Conservation (phyloP, 2,888 invertebrate species). For the Cyaniris semiargus region DNA sequence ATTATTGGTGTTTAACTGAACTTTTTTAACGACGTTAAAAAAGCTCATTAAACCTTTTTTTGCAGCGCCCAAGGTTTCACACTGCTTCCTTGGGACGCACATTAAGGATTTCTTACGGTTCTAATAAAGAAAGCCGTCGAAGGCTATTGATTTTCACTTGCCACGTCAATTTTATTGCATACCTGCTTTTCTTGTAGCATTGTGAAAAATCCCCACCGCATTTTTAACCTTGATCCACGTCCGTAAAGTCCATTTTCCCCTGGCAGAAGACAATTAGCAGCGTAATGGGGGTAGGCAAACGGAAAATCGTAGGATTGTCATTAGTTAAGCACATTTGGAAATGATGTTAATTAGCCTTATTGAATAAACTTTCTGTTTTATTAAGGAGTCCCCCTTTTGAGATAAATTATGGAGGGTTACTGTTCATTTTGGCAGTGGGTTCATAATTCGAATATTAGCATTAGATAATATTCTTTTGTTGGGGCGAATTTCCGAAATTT, state of each 20-base stretch:
- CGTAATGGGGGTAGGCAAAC: conserved; percentile 3
- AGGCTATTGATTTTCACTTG: conserved; percentile 54
- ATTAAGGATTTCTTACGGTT: conserved; percentile 45
- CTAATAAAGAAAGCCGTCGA: conserved; percentile 47
- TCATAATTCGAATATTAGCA: background rate
- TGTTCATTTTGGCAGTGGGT: background rate
- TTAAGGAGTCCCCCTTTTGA: background rate
- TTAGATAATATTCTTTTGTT: background rate
- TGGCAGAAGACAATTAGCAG: conserved; percentile 13
- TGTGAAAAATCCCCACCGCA: background rate
- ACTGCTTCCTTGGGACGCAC: conserved; percentile 34
- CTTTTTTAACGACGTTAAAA: too few relatives aligned
- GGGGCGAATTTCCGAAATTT: background rate
- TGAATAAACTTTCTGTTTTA: conserved; percentile 8
- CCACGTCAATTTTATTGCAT: conserved; percentile 44
- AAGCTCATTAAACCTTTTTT: too few relatives aligned
- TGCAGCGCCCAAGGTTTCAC: background rate
- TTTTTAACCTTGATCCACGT: background rate
- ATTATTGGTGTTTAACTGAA: too few relatives aligned
- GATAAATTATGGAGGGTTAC: background rate
- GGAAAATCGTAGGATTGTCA: conserved; percentile 17
- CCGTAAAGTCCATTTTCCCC: background rate
- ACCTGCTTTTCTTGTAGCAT: conserved; percentile 35
- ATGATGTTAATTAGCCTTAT: conserved; percentile 12
- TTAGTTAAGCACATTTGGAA: conserved; percentile 19